Conservation (phyloP, 64 coral and sea anemone genomes). For the Porites lutea region DNA sequence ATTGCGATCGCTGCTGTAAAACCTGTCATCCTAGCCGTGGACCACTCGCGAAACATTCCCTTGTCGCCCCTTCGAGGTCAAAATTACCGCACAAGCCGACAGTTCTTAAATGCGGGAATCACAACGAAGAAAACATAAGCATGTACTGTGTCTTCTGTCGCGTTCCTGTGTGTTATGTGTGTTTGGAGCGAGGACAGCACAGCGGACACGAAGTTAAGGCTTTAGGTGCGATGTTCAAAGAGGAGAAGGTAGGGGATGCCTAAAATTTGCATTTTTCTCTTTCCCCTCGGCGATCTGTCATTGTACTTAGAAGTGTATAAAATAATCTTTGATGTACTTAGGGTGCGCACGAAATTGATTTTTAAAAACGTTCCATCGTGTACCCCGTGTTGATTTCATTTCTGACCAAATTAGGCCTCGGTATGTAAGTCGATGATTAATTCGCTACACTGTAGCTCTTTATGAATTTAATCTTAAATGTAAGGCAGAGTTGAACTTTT, state of each 20-base stretch:
- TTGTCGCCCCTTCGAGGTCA: constrained; percentile 73
- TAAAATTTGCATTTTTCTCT: background rate
- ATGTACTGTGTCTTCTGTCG: constrained; percentile 96
- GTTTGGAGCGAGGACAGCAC: constrained; percentile 87
- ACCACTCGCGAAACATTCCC: constrained; percentile 87
- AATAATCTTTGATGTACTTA: background rate
- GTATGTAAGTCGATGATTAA: too few relatives aligned
- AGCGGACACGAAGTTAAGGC: constrained; percentile 94
- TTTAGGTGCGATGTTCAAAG: constrained; percentile 96
- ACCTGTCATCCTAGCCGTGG: constrained; percentile 93
- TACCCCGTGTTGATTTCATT: too few relatives aligned
- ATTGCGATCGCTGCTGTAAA: constrained; percentile 94
- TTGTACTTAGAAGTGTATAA: background rate
- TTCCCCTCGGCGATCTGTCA: background rate
- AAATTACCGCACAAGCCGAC: constrained; percentile 67
- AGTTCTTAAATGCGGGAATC: constrained; percentile 84
- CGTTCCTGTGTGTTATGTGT: constrained; percentile 90
- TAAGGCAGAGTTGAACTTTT: too few relatives aligned
- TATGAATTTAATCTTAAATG: too few relatives aligned
- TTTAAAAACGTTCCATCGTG: too few relatives aligned
- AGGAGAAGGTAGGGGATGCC: constrained; percentile 85
- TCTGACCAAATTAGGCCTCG: too few relatives aligned
- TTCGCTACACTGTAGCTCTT: too few relatives aligned
- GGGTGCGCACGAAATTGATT: too few relatives aligned
- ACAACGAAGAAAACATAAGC: constrained; percentile 94